Evolutionary conservation across 64 coral and sea anemone genomes (phyloP), one percentile per base, ranked within the genome.

Genomic region (Anthopleura sola): DNA sequence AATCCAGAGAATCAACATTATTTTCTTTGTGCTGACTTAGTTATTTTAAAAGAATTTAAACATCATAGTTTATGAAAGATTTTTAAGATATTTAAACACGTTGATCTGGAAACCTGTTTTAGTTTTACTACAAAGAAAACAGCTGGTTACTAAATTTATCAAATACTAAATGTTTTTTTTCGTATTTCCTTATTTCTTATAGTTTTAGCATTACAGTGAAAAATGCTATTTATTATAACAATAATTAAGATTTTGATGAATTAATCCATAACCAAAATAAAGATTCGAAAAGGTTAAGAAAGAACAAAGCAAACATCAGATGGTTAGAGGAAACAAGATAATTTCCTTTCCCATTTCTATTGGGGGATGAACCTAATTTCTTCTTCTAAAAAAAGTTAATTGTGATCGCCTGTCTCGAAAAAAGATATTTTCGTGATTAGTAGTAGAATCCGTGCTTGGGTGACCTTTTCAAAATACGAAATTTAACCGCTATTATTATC

Each of bases 381-480:
- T 71, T 11, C 6, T 1, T 16, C 0, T 14, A 71, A 32, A 71
- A 34, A 71, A 34, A 28, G 28, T 16, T 32, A 71, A 71, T 71
- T 34, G 8, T 71, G 34, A 71, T 71, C 13, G 11, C 16, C 50
- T 53, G 50, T 53, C 50, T 53, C 2, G 31, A 18, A 19, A n/a
- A 60, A 36, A 26, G 53, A 84, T 15, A 53, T 36, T 38, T 85
- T 57, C 49, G 58, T 60, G 50, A 62, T 62, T n/a, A 62, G 24
- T n/a, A 62, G n/a, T 2, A 71, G n/a, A 15, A 33, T 71, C 40
- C 29, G 66, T 71, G 66, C n/a, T 32, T 34, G 28, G 60, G 66
- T 28, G 66, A 71, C 66, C 66, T 34, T 71, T 71, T 71, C 29
- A 71, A 71, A 71, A 29, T 71, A 32, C 66, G 66, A 71, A 71